These are phyloP conservation scores for Euproctis similis DNA, from an alignment of 2,888 invertebrate genomes.

Conservation along the genomic window DNA sequence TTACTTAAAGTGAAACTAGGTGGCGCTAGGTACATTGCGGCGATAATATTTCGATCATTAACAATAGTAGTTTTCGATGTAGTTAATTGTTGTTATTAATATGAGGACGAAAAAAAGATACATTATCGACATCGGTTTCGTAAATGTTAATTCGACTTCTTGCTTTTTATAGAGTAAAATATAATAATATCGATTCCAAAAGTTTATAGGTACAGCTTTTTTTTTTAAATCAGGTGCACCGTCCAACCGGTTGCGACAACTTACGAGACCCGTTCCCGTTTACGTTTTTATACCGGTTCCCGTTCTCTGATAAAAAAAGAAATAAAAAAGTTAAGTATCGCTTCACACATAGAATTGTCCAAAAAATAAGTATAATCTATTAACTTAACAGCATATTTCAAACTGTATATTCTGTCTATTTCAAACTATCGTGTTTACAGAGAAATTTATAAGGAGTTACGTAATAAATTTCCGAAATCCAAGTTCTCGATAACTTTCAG, in stretches of 20 bases:
- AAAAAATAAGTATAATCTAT: slow-evolving; percentile 31
- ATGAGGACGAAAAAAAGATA: too few relatives aligned
- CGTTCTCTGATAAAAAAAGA: slow-evolving; percentile 16
- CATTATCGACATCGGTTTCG: slow-evolving; percentile 15
- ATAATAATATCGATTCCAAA: slow-evolving; percentile 9
- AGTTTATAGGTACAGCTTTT: too few relatives aligned
- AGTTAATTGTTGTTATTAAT: too few relatives aligned
- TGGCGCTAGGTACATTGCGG: too few relatives aligned
- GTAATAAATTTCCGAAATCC: slow-evolving; percentile 21
- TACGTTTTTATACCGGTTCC: slow-evolving; percentile 21
- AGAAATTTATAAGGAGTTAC: slow-evolving; percentile 22
- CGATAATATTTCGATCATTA: too few relatives aligned
- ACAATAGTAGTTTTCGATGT: too few relatives aligned
- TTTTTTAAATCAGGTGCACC: slow-evolving; percentile 19
- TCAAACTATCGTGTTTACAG: slow-evolving; percentile 32
- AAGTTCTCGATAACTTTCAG: too few relatives aligned
- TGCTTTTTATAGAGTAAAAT: slow-evolving; percentile 11
- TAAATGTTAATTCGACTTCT: slow-evolving; percentile 7
- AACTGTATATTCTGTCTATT: too few relatives aligned
- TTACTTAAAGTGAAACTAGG: too few relatives aligned
- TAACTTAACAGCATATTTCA: slow-evolving; percentile 34
- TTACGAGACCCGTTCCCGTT: slow-evolving; percentile 12
- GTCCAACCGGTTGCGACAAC: slow-evolving; percentile 15
- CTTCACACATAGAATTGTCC: slow-evolving; percentile 28
- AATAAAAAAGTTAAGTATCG: slow-evolving; percentile 20